Base-by-base conservation (phyloP, 2,888 invertebrate species). In the Rotaria magnacalcarata region DNA sequence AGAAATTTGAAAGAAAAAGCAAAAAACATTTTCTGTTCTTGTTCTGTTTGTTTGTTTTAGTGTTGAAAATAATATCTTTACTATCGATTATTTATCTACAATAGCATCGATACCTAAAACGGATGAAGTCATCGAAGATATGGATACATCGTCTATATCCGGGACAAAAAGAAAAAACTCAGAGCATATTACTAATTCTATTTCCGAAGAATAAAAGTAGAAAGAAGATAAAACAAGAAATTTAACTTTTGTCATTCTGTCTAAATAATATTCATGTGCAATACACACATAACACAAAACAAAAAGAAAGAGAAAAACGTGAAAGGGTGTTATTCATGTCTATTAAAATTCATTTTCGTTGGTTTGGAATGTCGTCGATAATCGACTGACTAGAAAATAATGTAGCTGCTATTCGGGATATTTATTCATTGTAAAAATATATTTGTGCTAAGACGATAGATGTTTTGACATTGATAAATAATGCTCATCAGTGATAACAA, bases 401-500 rank as follows among this genome's bases (percentile, higher is more conserved):
- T 67, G 19, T 34, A 6, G 19, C 16, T 34, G 19, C 34, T 41
- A 16, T 67, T 19, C 11, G 6, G 34, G 67, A 47, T 19, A 75
- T 10, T 34, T 19, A 21, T 75, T 75, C 14, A 75, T 43, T 21
- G 16, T 43, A 19, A 24, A 75, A 75, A 43, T 8, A 47, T n/a
- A 43, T 34, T 34, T 34, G 47, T 80, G 43, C 80, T 80, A 80
- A 43, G 80, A 80, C 14, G 80, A 80, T 41, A 24, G 10, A 80
- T 21, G 47, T 67, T 67, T 67, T 34, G 67, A 67, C 34, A 34
- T 67, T 47, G 47, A 80, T 80, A 80, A 80, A 80, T 80, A 80
- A 80, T 14, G 43, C 10, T 80, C 80, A 80, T 80, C 80, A 24
- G 87, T 87, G 50, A 67, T 54, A 21, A 87, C 87, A 50, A 87